These are phyloP conservation scores for Lithobates sylvaticus DNA, from an alignment of 2,797 vertebrate genomes.

Conservation along the genomic window DNA sequence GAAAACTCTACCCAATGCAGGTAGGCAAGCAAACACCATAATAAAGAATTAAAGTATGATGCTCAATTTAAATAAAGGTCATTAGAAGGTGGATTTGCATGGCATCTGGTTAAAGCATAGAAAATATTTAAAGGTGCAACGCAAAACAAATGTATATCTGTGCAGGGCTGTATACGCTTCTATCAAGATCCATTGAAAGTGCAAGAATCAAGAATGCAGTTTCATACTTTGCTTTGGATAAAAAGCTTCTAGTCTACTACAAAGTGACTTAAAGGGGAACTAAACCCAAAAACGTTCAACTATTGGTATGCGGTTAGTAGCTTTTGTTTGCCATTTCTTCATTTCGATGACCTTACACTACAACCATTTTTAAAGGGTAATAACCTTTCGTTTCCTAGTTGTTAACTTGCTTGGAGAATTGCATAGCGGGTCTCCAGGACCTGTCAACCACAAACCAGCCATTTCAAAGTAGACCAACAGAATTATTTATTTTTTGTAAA, in stretches of 20 bases:
- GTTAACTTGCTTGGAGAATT: neutral
- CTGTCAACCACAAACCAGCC: neutral
- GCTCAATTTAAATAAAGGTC: neutral
- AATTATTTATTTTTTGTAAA: too few species aligned
- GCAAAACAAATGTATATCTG: neutral
- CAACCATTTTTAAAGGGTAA: neutral
- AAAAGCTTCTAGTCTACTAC: constrained; percentile 27
- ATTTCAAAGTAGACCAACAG: neutral
- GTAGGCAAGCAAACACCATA: neutral
- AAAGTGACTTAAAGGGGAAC: constrained; percentile 49
- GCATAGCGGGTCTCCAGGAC: neutral
- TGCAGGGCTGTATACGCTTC: neutral
- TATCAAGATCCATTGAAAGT: neutral
- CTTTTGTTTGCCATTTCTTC: neutral
- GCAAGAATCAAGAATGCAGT: constrained; percentile 16
- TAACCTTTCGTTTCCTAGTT: neutral
- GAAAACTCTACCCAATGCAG: neutral
- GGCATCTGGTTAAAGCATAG: neutral
- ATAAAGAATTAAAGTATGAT: neutral
- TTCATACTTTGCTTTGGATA: constrained; percentile 1
- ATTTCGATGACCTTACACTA: neutral
- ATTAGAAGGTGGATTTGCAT: neutral
- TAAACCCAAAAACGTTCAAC: neutral
- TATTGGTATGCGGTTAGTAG: neutral
- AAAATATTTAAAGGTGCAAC: neutral